Conservation (phyloP, 2,113 vertebrate species). For the Patagioenas fasciata region DNA sequence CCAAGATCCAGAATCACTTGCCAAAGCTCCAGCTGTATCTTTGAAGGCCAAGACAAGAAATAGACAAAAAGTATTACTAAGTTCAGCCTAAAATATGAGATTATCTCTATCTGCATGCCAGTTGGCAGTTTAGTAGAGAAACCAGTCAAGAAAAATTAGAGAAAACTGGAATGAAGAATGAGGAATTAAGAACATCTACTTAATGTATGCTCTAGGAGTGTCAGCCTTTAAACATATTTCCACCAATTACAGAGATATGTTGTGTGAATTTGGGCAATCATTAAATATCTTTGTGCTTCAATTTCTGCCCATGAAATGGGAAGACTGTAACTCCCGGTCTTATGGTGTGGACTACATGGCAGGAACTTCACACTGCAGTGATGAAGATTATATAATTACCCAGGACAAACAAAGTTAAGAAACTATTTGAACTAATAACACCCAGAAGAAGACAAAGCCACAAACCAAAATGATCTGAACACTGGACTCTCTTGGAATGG, state of each 20-base stretch:
- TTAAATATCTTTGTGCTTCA: background rate
- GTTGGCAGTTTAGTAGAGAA: background rate
- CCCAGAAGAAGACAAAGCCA: background rate
- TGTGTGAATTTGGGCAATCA: background rate
- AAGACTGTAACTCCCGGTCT: background rate
- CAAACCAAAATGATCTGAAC: background rate
- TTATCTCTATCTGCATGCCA: background rate
- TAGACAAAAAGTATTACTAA: background rate
- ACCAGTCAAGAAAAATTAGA: background rate
- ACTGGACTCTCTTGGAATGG: background rate
- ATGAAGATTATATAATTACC: background rate
- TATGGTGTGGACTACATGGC: background rate
- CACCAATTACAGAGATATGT: background rate
- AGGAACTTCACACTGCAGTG: background rate
- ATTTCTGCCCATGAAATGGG: background rate
- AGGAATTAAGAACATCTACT: background rate
- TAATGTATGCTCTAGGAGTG: background rate
- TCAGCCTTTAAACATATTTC: background rate
- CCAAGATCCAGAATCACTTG: background rate
- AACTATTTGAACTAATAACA: background rate
- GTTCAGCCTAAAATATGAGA: background rate
- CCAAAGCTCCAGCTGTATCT: background rate
- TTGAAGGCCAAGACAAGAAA: background rate
- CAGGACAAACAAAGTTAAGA: background rate
- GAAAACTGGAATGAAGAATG: background rate